Percentiles rank a stretch among this genome's conserved stretches.
Evolutionary conservation across 1,140 invertebrate genomes (phyloP).

Genomic region (Trachymyrmex cornetzi): DNA sequence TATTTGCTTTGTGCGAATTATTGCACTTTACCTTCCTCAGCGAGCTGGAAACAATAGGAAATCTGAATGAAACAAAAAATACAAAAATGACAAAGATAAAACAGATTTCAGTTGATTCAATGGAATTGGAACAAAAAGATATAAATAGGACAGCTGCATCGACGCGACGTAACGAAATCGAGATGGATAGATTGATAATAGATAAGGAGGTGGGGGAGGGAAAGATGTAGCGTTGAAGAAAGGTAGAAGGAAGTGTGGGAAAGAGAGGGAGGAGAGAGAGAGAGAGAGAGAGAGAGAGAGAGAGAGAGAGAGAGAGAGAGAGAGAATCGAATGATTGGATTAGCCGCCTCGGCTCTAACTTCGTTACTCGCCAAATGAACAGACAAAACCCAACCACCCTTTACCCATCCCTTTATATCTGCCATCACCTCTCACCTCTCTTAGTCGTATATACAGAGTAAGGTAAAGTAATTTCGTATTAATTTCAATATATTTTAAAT

Average conservation of each 20-base stretch:
- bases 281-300: background rate
- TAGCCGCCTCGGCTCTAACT: conserved; percentile 76
- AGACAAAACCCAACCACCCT: conserved; percentile 69
- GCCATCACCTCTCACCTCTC: conserved; percentile 18
- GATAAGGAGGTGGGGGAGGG: background rate
- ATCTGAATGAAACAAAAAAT: background rate
- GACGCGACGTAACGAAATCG: conserved; percentile 13
- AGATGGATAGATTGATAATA: conserved; percentile 49
- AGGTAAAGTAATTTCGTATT: conserved; percentile 4
- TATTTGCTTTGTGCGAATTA: conserved; percentile 16
- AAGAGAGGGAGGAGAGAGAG: background rate
- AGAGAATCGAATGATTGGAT: conserved; percentile 74
- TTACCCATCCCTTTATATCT: conserved; percentile 36
- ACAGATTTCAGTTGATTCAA: conserved; percentile 9
- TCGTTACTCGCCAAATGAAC: conserved; percentile 76
- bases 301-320: background rate
- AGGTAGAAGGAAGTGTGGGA: background rate
- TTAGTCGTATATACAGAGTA: conserved; percentile 39
- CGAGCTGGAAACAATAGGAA: background rate
- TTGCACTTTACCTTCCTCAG: background rate
- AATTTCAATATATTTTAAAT: conserved; percentile 10
- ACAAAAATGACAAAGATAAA: conserved; percentile 16
- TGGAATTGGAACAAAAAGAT: conserved; percentile 22
- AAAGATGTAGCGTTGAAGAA: conserved; percentile 17
- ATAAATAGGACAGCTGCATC: conserved; percentile 1